Evolutionary conservation across 2,797 vertebrate species (phyloP).

Genomic region (Aldrovandia affinis): DNA sequence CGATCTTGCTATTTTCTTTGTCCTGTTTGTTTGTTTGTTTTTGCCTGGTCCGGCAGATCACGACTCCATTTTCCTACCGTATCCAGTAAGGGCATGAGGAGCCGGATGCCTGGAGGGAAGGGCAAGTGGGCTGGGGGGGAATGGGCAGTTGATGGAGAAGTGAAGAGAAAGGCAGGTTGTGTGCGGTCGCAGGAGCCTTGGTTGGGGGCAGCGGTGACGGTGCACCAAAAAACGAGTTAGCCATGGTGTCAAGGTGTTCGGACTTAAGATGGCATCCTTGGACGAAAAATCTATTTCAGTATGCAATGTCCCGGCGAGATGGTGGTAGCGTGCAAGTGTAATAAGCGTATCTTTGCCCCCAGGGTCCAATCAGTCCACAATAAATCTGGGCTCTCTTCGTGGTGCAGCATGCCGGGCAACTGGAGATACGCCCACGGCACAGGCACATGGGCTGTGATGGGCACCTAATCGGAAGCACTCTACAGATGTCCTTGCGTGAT

Average conservation of each 20-base stretch:
- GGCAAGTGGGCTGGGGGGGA: no score
- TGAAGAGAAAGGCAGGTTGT: neutral
- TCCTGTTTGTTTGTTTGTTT: neutral
- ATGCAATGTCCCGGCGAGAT: constrained; percentile 59
- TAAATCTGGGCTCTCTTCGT: constrained; percentile 10
- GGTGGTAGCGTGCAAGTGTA: constrained; percentile 52
- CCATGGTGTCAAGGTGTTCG: neutral
- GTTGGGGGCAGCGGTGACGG: neutral
- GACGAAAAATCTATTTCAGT: constrained; percentile 66
- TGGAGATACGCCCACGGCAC: neutral
- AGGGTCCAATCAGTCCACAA: constrained; percentile 46
- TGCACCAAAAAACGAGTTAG: neutral
- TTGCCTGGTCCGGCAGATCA: neutral
- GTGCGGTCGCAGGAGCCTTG: no score
- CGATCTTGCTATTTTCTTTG: neutral
- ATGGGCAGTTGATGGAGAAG: neutral
- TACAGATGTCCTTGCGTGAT: constrained; percentile 27
- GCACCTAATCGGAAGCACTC: neutral
- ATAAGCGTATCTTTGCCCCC: constrained; percentile 52
- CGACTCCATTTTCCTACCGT: neutral
- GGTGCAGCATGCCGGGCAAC: neutral
- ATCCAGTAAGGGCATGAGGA: neutral
- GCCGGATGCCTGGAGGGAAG: neutral
- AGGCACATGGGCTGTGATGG: neutral
- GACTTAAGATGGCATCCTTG: constrained; percentile 51